Base-by-base conservation (phyloP, 1,140 invertebrate genomes). In the Saccostrea cuccullata region DNA sequence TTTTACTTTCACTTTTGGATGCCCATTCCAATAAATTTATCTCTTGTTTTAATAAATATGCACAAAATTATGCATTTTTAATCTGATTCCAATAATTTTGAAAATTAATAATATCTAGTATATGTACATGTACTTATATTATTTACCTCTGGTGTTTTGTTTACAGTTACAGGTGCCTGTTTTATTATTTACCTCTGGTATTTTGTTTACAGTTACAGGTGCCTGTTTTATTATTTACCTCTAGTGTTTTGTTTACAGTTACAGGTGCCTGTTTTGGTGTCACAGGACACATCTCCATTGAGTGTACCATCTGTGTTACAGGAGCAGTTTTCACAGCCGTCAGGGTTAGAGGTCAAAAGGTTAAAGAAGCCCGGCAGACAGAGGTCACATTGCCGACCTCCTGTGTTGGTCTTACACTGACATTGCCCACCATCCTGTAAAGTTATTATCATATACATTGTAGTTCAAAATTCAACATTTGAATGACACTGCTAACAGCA, bases 361-460 rank as follows among this genome's bases (percentile, higher is more conserved):
- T 99, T 99, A 98, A 98, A 99, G 94, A 96, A 99, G 0, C 99
- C 96, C 0, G 98, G 97, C 93, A 97, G 97, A 94, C 99, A 99
- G 90, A 73, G 40, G 77, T 99, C 97, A 94, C 99, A 99, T 89
- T 98, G 98, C 85, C 98, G 96, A 0, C 99, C 99, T 88, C 97
- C 96, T 0, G 99, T 99, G 12, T 98, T 96, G 60, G 97, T 96
- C 93, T 99, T 99, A 94, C 99, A 99, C 89, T 97, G 96, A 93
- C 99, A 99, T 0, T 99, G 96, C 94, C 97, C 0, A 97, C 98
- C 55, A 73, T 88, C 98, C 89, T 97, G 96, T 77, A 97, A 64
- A 20, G 58, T 20, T 8, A n/a, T 30, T 23, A 30, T 0, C 64
- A 70, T 70, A 20, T 70, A 11, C 17, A n/a, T n/a, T n/a, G 26